These are phyloP conservation scores for Hydrophis major DNA, from an alignment of 2,797 vertebrate genomes.

Conservation along the genomic window DNA sequence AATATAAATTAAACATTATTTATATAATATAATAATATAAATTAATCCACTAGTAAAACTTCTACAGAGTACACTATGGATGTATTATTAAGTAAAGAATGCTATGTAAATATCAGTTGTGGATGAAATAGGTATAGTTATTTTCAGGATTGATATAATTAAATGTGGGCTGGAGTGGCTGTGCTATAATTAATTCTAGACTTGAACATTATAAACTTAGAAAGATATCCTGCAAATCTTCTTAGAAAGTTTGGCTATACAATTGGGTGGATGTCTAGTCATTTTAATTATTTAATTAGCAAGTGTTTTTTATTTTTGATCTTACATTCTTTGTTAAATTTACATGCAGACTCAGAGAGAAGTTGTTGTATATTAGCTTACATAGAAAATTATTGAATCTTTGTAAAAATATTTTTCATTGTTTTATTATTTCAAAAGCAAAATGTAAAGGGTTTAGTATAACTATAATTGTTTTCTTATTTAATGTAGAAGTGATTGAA, in stretches of 20 bases:
- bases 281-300: neutral
- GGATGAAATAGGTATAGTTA: slow-evolving; percentile 2
- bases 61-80: neutral
- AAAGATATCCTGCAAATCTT: neutral
- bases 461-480: neutral
- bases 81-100: slow-evolving; percentile 9
- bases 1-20: neutral
- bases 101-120: neutral
- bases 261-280: neutral
- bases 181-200: slow-evolving; percentile 12
- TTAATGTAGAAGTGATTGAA: neutral
- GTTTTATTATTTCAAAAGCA: neutral
- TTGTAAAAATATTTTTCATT: neutral
- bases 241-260: neutral
- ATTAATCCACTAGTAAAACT: neutral
- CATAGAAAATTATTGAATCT: neutral
- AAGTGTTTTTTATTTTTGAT: neutral
- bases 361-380: neutral
- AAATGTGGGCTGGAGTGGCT: neutral
- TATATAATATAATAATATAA: too few relatives aligned
- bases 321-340: neutral
- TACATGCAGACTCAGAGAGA: neutral
- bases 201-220: neutral
- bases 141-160: slow-evolving; percentile 7
- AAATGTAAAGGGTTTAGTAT: neutral